phyloP scores from a whole-genome alignment of 2,888 invertebrate genomes.

The Colostygia pectinataria region DNA sequence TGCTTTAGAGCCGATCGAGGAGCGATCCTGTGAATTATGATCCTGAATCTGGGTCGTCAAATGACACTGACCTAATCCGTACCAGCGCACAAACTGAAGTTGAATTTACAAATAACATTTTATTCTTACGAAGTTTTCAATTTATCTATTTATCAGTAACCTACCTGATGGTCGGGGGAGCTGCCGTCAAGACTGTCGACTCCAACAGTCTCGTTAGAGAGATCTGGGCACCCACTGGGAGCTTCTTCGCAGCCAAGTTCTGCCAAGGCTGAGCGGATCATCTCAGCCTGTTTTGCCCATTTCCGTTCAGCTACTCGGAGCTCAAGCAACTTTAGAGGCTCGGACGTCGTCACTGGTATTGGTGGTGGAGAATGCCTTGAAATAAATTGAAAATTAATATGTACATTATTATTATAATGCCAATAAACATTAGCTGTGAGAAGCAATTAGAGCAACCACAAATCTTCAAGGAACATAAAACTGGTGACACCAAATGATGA shows the following conservation, averaged over 20 bases:
- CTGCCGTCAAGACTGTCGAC: conserved; percentile 85
- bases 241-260: conserved; percentile 94
- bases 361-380: conserved; percentile 77
- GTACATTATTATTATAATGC: too few relatives aligned
- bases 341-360: conserved; percentile 71
- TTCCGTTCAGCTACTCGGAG: conserved; percentile 92
- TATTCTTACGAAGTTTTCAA: conserved; percentile 5
- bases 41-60: conserved; percentile 20
- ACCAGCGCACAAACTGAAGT: conserved; percentile 5
- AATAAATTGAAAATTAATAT: neutral
- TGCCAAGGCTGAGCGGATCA: conserved; percentile 92
- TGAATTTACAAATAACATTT: conserved; percentile 3
- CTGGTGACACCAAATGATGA: conserved; percentile 9
- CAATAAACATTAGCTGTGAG: conserved; percentile 3
- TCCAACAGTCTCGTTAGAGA: conserved; percentile 89
- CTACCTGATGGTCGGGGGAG: conserved; percentile 86
- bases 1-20: conserved; percentile 78
- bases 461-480: conserved; percentile 4
- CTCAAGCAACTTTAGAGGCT: conserved; percentile 89
- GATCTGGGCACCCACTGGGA: conserved; percentile 91
- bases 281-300: conserved; percentile 90
- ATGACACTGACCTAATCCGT: neutral
- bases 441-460: conserved; percentile 5
- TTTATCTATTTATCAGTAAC: neutral
- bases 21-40: conserved; percentile 67